Evolutionary conservation across 1,140 invertebrate genomes (phyloP), one percentile per base, ranked within the genome.

Genomic region (Zaprionus lachaisei): DNA sequence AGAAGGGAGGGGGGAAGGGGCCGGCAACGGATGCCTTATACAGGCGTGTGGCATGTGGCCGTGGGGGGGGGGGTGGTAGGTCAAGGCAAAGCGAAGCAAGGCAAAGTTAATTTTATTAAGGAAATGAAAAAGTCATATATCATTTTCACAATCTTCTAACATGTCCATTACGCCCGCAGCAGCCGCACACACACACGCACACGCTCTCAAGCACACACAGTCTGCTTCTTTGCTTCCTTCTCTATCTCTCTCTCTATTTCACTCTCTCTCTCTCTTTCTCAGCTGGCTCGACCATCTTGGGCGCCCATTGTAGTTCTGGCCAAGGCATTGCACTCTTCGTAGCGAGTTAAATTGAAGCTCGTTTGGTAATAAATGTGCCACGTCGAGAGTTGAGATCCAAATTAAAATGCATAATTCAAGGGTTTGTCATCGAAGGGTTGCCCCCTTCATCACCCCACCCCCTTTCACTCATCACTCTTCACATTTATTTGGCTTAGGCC

Each of bases 51-150:
- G 37, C 47, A 51, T 28, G 22, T 34, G 41, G 55, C n/a, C 49
- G 11, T 2, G 38, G 57, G 24, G 12, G 34, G 4, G 28, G 20
- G 56, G 9, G n/a, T 11, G 37, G 24, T 11, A 31, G 49, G 49
- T 22, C 57, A 51, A 54, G 49, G 65, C 55, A 49, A 58, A 47
- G 28, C 24, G 73, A 72, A 62, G 69, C 74, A 61, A 60, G 75
- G 75, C 70, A 90, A 90, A 89, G 85, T 90, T 89, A 89, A 89
- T 89, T 90, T 89, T 87, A 89, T 89, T 89, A 89, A 89, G 85
- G 85, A 89, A 90, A 90, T 89, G 85, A 89, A 85, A 90, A 89
- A 89, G 85, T 89, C 85, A 89, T 89, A 89, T 85, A 89, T 89
- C 85, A 89, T 89, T 89, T 89, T 89, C 80, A 78, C 78, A 86